Evolutionary conservation across 35 echinoderm and acorn worm genomes (phyloP).

Genomic region (Diadema setosum): DNA sequence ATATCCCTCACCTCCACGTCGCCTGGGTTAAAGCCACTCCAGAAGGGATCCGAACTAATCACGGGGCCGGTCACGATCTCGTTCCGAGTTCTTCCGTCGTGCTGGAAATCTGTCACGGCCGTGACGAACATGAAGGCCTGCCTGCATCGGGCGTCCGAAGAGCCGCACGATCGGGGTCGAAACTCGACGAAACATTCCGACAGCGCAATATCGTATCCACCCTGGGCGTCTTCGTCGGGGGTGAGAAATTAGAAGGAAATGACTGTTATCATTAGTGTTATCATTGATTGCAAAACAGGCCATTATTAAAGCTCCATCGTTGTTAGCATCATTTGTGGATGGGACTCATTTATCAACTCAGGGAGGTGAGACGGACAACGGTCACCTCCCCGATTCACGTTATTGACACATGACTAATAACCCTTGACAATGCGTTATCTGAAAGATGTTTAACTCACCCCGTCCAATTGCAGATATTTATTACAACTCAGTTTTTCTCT

Average conservation of each 20-base stretch:
- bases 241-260: background rate
- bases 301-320: no score
- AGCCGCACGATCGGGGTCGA: constrained; percentile 53
- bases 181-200: constrained; percentile 86
- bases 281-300: no score
- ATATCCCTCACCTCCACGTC: constrained; percentile 67
- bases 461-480: no score
- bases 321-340: no score
- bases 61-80: constrained; percentile 63
- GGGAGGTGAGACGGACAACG: no score
- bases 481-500: no score
- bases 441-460: no score
- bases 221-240: constrained; percentile 6
- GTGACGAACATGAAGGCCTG: constrained; percentile 64
- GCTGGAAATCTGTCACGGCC: constrained; percentile 79
- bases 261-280: no score
- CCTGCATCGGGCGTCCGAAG: constrained; percentile 57
- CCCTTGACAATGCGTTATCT: no score
- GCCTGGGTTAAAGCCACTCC: constrained; percentile 75
- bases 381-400: no score
- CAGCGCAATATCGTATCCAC: constrained; percentile 67
- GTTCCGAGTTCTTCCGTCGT: constrained; percentile 51
- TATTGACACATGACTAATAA: no score
- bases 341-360: no score
- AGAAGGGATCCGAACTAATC: constrained; percentile 61